Evolutionary conservation across 2,797 vertebrate genomes (phyloP).

Genomic region (Antrozous pallidus): DNA sequence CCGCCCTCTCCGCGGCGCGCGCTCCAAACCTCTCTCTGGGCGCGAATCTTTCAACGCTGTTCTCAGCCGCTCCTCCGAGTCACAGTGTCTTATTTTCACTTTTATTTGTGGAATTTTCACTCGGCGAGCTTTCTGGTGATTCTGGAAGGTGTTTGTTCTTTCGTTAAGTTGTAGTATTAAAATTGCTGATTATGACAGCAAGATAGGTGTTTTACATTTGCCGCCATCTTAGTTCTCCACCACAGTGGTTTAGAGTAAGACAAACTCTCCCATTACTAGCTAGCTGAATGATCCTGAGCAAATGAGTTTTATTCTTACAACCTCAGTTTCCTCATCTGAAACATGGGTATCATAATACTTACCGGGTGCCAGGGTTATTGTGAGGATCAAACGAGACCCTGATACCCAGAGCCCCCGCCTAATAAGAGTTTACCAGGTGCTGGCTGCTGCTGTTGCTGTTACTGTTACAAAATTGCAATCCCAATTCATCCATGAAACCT

Average conservation of each 20-base stretch:
- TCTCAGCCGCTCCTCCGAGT: too few relatives aligned
- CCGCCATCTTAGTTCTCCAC: too few relatives aligned
- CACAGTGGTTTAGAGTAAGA: neutral
- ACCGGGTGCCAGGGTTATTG: neutral
- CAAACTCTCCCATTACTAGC: neutral
- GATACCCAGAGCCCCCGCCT: neutral
- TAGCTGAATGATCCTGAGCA: neutral
- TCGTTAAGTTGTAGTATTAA: too few relatives aligned
- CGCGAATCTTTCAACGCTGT: too few relatives aligned
- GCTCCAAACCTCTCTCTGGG: too few relatives aligned
- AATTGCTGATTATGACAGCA: too few relatives aligned
- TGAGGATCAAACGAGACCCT: neutral
- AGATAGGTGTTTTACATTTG: too few relatives aligned
- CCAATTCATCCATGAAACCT: neutral
- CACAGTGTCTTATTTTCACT: too few relatives aligned
- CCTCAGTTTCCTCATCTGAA: neutral
- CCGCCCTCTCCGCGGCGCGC: too few relatives aligned
- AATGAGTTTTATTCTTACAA: neutral
- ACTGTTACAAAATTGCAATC: neutral
- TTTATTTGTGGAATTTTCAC: too few relatives aligned
- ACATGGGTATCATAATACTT: neutral
- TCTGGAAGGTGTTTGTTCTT: too few relatives aligned
- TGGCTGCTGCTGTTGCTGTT: neutral
- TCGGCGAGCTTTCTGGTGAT: too few relatives aligned
- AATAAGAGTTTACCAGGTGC: neutral